Evolutionary conservation across 2,113 vertebrate genomes (phyloP).

Genomic region (Empidonax alnorum): DNA sequence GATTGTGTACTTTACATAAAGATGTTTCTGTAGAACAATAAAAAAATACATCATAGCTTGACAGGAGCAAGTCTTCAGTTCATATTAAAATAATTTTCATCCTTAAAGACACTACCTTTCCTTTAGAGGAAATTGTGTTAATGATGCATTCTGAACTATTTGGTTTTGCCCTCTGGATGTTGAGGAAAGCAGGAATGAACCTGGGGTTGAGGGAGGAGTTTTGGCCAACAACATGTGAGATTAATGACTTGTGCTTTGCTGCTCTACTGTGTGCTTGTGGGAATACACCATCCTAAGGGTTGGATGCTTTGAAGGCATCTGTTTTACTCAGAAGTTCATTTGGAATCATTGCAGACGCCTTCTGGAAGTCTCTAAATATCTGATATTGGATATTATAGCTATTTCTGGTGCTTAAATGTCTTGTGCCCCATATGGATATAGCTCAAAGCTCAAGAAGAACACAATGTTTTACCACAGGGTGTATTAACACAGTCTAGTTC

Average conservation of each 20-base stretch:
- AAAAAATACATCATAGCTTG: not conserved
- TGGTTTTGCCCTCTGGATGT: not conserved
- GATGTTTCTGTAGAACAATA: not conserved
- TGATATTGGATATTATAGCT: not conserved
- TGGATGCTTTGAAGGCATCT: not conserved
- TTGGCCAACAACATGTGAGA: fast-evolving
- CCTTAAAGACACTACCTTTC: not conserved
- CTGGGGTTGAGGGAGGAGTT: not conserved
- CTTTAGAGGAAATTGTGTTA: not conserved
- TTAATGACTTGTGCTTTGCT: not conserved
- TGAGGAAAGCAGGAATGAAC: not conserved
- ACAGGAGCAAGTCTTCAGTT: not conserved
- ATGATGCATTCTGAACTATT: not conserved
- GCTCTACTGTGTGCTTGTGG: not conserved
- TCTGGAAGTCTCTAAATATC: not conserved
- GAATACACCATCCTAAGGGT: too few species aligned
- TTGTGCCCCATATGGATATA: not conserved
- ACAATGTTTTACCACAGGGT: not conserved
- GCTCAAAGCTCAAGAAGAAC: not conserved
- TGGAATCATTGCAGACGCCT: not conserved
- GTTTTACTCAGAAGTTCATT: not conserved
- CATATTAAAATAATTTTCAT: not conserved
- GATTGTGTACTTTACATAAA: fast-evolving
- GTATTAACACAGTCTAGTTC: not conserved
- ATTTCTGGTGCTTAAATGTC: not conserved